Evolutionary conservation across 2,797 vertebrate species (phyloP).

Genomic region (Microctenopoma stevenorrisi): DNA sequence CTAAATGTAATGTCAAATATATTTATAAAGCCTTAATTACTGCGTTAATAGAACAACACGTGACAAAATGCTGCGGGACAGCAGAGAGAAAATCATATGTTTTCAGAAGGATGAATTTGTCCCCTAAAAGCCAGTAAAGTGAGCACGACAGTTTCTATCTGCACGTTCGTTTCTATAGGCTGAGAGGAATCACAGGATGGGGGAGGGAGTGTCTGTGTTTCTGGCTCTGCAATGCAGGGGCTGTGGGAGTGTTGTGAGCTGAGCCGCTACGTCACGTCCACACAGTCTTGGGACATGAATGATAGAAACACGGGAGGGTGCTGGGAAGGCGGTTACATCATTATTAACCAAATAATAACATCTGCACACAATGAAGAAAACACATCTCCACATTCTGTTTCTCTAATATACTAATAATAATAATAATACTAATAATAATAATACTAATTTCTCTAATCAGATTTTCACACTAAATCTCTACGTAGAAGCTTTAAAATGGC

Average conservation of each 20-base stretch:
- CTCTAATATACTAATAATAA: too few species aligned
- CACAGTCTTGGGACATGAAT: slow-evolving; percentile 39
- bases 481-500: neutral
- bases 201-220: slow-evolving; percentile 65
- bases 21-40: neutral
- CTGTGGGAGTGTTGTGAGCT: slow-evolving; percentile 76
- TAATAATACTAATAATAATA: too few species aligned
- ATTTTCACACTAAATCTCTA: neutral
- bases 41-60: neutral
- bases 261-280: slow-evolving; percentile 71
- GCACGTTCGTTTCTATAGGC: slow-evolving; percentile 47
- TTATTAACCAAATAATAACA: slow-evolving; percentile 8
- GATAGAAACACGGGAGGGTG: slow-evolving; percentile 34
- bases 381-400: slow-evolving; percentile 6
- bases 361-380: slow-evolving; percentile 7
- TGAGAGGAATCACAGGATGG: slow-evolving; percentile 53
- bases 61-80: neutral
- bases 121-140: slow-evolving; percentile 7
- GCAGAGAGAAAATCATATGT: slow-evolving; percentile 2
- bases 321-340: slow-evolving; percentile 16
- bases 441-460: neutral
- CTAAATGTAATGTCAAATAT: slow-evolving; percentile 17
- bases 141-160: neutral
- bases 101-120: neutral
- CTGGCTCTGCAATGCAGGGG: slow-evolving; percentile 82